A percentile compares a stretch with the other conserved stretches of the same genome.
Conservation (phyloP, 1,140 invertebrate species). For the Dendrolimus kikuchii region DNA sequence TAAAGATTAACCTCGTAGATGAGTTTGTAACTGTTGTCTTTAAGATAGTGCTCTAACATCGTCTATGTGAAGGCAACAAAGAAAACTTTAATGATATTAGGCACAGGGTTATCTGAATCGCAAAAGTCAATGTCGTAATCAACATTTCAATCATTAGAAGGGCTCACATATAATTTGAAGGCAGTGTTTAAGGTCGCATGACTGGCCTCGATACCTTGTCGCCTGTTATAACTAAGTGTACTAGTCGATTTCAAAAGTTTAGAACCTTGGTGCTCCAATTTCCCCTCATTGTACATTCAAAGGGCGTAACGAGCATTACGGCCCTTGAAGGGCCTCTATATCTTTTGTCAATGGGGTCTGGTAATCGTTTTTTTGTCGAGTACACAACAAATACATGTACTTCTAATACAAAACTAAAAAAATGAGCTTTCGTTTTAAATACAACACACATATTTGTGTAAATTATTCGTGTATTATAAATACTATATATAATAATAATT, state of each 20-base stretch:
- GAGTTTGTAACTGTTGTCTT: no score
- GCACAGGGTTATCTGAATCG: slow-evolving; percentile 37
- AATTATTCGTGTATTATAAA: no score
- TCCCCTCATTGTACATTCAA: slow-evolving; percentile 68
- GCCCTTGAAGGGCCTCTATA: slow-evolving; percentile 54
- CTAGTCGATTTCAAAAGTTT: slow-evolving; percentile 62
- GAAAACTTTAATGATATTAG: slow-evolving; percentile 23
- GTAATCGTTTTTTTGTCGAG: slow-evolving; percentile 27
- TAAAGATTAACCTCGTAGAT: no score
- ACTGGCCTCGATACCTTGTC: slow-evolving; percentile 49
- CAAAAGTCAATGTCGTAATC: slow-evolving; percentile 63
- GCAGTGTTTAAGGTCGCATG: slow-evolving; percentile 55
- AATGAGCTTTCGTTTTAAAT: no score
- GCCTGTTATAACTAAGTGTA: slow-evolving; percentile 44
- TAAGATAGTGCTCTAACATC: no score
- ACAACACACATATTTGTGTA: no score
- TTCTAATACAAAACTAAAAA: no score
- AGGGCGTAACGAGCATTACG: slow-evolving; percentile 54
- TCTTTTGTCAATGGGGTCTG: slow-evolving; percentile 39
- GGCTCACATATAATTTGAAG: slow-evolving; percentile 57
- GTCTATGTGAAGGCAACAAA: background rate
- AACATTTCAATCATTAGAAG: slow-evolving; percentile 56
- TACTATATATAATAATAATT: no score
- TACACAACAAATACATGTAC: no score
- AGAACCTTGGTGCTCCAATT: slow-evolving; percentile 66